A percentile compares a stretch with the other conserved stretches of the same genome.
These are phyloP conservation scores for Drosophila nannoptera DNA, from an alignment of 1,140 invertebrate species.

Conservation along the genomic window DNA sequence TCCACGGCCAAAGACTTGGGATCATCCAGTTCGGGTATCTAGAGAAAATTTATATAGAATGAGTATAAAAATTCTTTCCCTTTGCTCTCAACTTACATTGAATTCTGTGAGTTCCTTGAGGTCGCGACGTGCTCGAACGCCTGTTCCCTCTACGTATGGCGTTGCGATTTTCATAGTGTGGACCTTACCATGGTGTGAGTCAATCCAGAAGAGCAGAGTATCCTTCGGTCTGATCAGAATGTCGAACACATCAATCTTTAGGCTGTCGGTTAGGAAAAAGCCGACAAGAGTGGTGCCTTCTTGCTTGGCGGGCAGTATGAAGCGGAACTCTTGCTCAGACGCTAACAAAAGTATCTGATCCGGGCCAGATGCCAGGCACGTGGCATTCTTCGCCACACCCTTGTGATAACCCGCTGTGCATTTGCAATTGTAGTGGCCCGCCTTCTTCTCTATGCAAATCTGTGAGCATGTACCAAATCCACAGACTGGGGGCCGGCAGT, in stretches of 20 bases:
- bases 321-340: slow-evolving; percentile 83
- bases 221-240: slow-evolving; percentile 79
- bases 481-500: slow-evolving; percentile 86
- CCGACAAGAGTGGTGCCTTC: slow-evolving; percentile 79
- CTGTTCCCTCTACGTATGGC: slow-evolving; percentile 58
- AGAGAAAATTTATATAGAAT: background rate
- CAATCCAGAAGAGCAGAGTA: slow-evolving; percentile 81
- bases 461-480: slow-evolving; percentile 87
- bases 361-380: slow-evolving; percentile 81
- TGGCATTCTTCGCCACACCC: slow-evolving; percentile 78
- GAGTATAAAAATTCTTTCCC: background rate
- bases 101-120: slow-evolving; percentile 74
- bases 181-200: slow-evolving; percentile 80
- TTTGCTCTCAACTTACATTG: slow-evolving; percentile 49
- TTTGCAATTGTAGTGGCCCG: slow-evolving; percentile 83
- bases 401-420: slow-evolving; percentile 84
- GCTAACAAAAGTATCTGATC: slow-evolving; percentile 83
- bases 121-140: slow-evolving; percentile 59
- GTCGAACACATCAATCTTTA: slow-evolving; percentile 82
- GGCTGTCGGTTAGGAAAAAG: slow-evolving; percentile 71
- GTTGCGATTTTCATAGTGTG: slow-evolving; percentile 78
- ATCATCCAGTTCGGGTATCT: slow-evolving; percentile 78
- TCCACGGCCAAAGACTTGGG: slow-evolving; percentile 89
- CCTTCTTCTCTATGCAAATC: slow-evolving; percentile 85
- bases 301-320: slow-evolving; percentile 83